A percentile compares a stretch with the other conserved stretches of the same genome.
Evolutionary conservation across 2,113 vertebrate species (phyloP).

Genomic region (Bufo gargarizans): DNA sequence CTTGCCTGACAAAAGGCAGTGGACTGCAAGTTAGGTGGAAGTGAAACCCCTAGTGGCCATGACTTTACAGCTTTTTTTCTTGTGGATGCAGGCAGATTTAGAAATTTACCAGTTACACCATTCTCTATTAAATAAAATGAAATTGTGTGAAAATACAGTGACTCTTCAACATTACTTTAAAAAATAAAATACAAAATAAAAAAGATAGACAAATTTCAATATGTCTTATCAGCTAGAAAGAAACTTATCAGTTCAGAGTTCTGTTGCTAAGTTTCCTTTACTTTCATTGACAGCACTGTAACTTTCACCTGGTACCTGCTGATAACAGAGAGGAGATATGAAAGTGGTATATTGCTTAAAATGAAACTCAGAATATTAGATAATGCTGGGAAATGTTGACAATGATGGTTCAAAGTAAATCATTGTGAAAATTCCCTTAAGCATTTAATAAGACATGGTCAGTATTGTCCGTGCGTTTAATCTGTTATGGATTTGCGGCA

Average conservation of each 20-base stretch:
- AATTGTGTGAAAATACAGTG: no score
- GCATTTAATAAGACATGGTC: not conserved
- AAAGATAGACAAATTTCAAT: slow-evolving; percentile 20
- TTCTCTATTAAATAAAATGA: no score
- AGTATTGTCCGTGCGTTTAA: not conserved
- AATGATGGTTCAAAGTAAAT: slow-evolving; percentile 31
- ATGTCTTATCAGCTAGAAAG: slow-evolving; percentile 30
- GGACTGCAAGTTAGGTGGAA: no score
- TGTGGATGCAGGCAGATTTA: no score
- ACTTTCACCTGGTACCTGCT: not conserved
- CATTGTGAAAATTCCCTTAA: not conserved
- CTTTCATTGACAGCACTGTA: not conserved
- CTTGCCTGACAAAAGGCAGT: no score
- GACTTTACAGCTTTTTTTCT: no score
- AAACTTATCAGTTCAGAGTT: slow-evolving; percentile 5
- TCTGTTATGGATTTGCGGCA: not conserved
- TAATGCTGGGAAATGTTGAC: not conserved
- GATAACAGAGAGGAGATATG: slow-evolving; percentile 16
- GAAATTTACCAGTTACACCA: no score
- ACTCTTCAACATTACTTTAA: no score
- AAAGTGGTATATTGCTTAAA: slow-evolving; percentile 38
- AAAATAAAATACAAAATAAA: not conserved
- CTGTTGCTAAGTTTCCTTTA: slow-evolving; percentile 21
- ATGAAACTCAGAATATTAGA: slow-evolving; percentile 8
- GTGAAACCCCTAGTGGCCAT: no score